Percentiles rank a stretch among this genome's conserved stretches.
Evolutionary conservation across 2,888 invertebrate genomes (phyloP).

Genomic region (Caenorhabditis virilis): DNA sequence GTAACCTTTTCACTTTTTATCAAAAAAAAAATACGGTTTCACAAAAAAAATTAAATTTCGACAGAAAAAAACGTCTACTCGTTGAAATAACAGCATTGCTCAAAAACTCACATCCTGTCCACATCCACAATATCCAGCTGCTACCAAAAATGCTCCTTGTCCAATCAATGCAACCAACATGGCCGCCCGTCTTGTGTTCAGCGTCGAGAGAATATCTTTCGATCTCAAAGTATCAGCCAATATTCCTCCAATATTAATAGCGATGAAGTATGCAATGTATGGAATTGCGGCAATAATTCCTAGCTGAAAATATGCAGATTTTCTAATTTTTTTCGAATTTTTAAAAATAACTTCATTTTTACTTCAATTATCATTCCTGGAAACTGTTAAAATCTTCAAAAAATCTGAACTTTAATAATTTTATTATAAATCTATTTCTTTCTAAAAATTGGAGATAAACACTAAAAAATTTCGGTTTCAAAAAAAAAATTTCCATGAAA

Average conservation of each 20-base stretch:
- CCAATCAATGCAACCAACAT: conserved; percentile 66
- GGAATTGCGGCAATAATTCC: conserved; percentile 68
- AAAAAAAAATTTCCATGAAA: too few species aligned
- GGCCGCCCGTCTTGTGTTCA: conserved; percentile 66
- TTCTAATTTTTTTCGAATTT: not conserved
- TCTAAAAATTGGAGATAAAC: too few species aligned
- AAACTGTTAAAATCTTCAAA: too few species aligned
- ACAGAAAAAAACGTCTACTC: not conserved
- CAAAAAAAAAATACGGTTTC: too few species aligned
- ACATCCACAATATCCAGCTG: conserved; percentile 63
- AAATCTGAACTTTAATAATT: too few species aligned
- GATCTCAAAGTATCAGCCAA: conserved; percentile 62
- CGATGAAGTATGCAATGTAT: conserved; percentile 67
- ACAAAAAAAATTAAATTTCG: not conserved
- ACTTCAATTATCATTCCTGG: too few species aligned
- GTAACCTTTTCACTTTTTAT: too few species aligned
- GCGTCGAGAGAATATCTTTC: conserved; percentile 55
- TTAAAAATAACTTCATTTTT: not conserved
- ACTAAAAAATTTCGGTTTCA: too few species aligned
- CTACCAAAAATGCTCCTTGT: conserved; percentile 67
- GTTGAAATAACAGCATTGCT: too few species aligned
- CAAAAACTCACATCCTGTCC: conserved; percentile 60
- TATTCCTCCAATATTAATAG: conserved; percentile 67
- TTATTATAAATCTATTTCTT: too few species aligned
- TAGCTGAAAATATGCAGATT: too few species aligned